Base-by-base conservation (phyloP, 2,113 vertebrate species). In the Tinamus guttatus region DNA sequence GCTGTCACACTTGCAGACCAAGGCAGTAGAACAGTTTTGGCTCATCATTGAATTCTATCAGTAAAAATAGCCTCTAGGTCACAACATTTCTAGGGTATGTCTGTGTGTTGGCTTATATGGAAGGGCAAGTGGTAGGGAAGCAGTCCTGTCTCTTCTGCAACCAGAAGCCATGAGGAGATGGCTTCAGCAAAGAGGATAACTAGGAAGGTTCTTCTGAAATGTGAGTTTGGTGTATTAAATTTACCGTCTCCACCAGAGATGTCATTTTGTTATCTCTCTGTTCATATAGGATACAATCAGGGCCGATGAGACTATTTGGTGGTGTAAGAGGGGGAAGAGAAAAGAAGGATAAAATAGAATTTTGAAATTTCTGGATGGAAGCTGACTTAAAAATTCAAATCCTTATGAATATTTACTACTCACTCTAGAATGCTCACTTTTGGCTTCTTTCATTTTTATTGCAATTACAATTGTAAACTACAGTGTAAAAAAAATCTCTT, bases 301-400 rank as follows among this genome's bases (percentile, higher is more conserved):
- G 47, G 79, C 32, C 41, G 80, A 28, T 16, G 75, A 12, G 5
- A 52, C 34, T 64, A 69, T 73, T 2, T 0, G 0, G 5, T 63
- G 43, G 51, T 30, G 17, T 65, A 64, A 74, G 52, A 64, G 25
- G 20, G 6, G 7, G 59, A 70, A 91, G 11, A 9, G 11, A 34
- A 60, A 91, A 88, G 62, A n/a, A 60, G 36, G 24, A 74, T n/a
- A 49, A 74, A 84, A 64, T 22, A 49, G 21, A 85, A 59, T 11
- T 36, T 52, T 52, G 10, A 54, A 8, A 45, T 65, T 75, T 68
- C 40, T 62, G 19, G 0, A 22, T 38, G 5, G 5, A 76, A 82
- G 4, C 5, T 71, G 38, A 74, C 54, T 74, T 65, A 52, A 83
- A 84, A 81, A 75, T 36, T 21, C 2, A 43, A 74, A 83, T 68